Percentiles rank a stretch among this genome's conserved stretches.
Evolutionary conservation across 35 echinoderm and acorn worm genomes (phyloP).

Genomic region (Apostichopus japonicus): DNA sequence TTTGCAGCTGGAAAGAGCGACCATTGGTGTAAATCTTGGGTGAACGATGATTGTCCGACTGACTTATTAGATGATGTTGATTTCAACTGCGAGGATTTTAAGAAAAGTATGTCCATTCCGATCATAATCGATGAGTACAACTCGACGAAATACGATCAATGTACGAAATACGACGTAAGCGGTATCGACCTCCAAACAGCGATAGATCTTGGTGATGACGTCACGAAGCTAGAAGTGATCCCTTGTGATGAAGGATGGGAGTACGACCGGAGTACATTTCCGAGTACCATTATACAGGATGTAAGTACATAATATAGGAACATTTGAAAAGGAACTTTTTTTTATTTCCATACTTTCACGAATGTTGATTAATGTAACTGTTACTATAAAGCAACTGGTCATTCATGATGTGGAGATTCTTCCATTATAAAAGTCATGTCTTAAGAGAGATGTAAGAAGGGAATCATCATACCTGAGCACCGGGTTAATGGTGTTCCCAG

Average conservation of each 20-base stretch:
- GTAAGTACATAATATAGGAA: not conserved
- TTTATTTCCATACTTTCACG: too few species aligned
- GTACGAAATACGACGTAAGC: conserved; percentile 21
- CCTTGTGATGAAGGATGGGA: conserved; percentile 42
- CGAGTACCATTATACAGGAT: conserved; percentile 13
- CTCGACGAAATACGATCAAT: not conserved
- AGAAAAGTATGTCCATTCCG: conserved; percentile 19
- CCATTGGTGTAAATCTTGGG: conserved; percentile 3
- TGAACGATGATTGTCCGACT: not conserved
- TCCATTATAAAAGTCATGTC: too few species aligned
- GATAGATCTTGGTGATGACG: not conserved
- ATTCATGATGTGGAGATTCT: too few species aligned
- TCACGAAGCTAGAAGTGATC: not conserved
- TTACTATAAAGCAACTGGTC: too few species aligned
- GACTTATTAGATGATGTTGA: not conserved
- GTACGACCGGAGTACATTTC: conserved; percentile 14
- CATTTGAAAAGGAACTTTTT: too few species aligned
- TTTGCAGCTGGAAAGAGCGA: conserved; percentile 16
- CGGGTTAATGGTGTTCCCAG: too few species aligned
- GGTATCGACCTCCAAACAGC: conserved; percentile 27
- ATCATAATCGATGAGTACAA: not conserved
- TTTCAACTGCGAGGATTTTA: not conserved
- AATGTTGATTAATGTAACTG: too few species aligned
- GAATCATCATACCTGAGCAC: too few species aligned
- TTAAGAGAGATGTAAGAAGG: too few species aligned